Evolutionary conservation across 2,888 invertebrate species (phyloP).

Genomic region (Ceraclea dissimilis): DNA sequence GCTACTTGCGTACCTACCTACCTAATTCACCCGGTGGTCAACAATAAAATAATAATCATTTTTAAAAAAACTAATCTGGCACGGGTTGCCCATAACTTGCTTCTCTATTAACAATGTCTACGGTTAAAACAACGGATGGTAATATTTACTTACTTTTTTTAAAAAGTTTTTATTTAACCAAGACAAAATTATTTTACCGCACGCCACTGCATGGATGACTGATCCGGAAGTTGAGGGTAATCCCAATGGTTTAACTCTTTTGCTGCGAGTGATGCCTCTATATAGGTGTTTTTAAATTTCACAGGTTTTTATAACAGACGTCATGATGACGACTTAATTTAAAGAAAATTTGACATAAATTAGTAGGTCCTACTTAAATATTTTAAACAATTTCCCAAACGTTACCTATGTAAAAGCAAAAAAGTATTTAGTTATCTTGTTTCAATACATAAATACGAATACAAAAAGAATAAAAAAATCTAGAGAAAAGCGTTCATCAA

Average conservation of each 20-base stretch:
- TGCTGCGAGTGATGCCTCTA: not conserved
- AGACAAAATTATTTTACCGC: slow-evolving; percentile 6
- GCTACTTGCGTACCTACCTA: too few species aligned
- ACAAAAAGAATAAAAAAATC: too few species aligned
- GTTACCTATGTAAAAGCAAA: too few species aligned
- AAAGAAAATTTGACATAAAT: too few species aligned
- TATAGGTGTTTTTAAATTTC: not conserved
- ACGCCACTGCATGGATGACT: slow-evolving; percentile 13
- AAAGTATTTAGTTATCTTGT: too few species aligned
- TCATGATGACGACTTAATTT: too few species aligned
- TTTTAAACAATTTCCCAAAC: too few species aligned
- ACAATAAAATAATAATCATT: not conserved
- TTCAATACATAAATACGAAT: too few species aligned
- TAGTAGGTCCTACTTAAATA: too few species aligned
- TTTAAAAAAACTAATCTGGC: not conserved
- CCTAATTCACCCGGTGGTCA: not conserved
- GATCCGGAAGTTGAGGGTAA: slow-evolving; percentile 11
- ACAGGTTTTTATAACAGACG: too few species aligned
- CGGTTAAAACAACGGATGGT: too few species aligned
- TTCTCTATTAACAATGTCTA: not conserved
- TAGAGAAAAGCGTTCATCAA: too few species aligned
- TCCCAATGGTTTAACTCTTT: not conserved
- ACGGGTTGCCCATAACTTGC: slow-evolving; percentile 1
- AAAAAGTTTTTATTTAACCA: not conserved
- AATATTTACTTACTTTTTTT: not conserved